Conservation (phyloP, 2,797 vertebrate genomes). For the Ataeniobius toweri region DNA sequence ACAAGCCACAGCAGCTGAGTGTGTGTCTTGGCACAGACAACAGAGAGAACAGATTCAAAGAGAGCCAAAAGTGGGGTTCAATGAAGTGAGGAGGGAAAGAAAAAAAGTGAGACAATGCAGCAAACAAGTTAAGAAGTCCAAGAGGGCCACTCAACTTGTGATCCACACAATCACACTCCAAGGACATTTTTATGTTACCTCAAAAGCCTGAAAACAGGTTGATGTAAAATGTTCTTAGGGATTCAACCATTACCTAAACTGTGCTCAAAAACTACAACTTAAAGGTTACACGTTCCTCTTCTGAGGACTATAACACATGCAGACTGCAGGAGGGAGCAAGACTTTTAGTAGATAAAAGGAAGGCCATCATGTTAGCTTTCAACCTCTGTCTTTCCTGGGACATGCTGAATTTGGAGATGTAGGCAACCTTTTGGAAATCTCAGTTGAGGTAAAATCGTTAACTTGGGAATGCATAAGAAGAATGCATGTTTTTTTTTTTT, state of each 20-base stretch:
- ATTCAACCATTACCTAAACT: background rate
- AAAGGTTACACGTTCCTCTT: background rate
- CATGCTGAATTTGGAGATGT: background rate
- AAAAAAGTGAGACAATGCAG: conserved; percentile 23
- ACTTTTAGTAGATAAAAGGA: background rate
- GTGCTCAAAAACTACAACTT: background rate
- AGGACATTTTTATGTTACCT: conserved; percentile 9
- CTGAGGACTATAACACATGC: background rate
- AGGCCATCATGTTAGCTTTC: background rate
- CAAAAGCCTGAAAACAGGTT: conserved; percentile 18
- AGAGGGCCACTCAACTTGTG: conserved; percentile 56
- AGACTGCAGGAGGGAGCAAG: background rate
- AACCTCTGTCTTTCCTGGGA: too few species aligned
- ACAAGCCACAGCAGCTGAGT: conserved; percentile 75
- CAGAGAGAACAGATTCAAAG: conserved; percentile 69
- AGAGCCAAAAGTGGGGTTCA: conserved; percentile 70
- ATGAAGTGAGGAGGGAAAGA: conserved; percentile 24
- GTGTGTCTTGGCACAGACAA: conserved; percentile 74
- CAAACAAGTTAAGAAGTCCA: conserved; percentile 54
- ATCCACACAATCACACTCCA: conserved; percentile 35
- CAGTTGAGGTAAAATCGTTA: background rate
- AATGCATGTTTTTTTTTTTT: background rate
- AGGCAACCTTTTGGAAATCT: background rate
- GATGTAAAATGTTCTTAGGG: conserved; percentile 1
- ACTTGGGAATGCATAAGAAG: background rate